Evolutionary conservation across 1,140 invertebrate genomes (phyloP), one percentile per base, ranked within the genome.

Genomic region (Drosophila grimshawi): DNA sequence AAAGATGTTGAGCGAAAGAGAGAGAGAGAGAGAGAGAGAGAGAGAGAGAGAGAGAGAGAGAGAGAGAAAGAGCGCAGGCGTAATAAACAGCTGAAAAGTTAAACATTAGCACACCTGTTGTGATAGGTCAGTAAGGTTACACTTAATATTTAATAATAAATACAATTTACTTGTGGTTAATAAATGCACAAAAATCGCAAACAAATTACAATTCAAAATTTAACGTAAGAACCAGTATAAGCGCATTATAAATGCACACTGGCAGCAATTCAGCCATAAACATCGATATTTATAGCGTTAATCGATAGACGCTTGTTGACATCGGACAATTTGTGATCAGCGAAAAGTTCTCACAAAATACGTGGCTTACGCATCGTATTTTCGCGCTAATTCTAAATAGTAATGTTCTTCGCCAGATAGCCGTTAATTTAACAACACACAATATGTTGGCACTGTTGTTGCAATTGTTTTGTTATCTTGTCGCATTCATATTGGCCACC

Each of bases 361-460:
- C 83, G 83, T 88, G 79, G 77, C 79, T 72, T 49, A 59, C 7
- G 41, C 45, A 63, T 27, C n/a, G 51, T 32, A 75, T 55, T 64
- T 72, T 80, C 52, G 68, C 66, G 73, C 65, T 70, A 82, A 77
- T 56, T 72, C 19, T 32, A 51, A 65, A 52, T 75, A 69, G 85
- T 83, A 32, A 89, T 88, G 86, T 65, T 48, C 45, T 49, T 5
- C 29, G 3, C 39, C 27, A 90, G 78, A 43, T 88, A 86, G 76
- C 64, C 61, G 41, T 41, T 60, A 5, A 33, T 45, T 56, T 43
- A 56, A 63, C 19, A n/a, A 35, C 3, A 35, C n/a, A 49, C 29
- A 83, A 46, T 5, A 88, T 88, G 83, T 71, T 71, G 39, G 27
- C 60, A 37, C 65, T 63, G 4, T 52, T 88, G 45, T 57, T 81